phyloP scores from a whole-genome alignment of 2,888 invertebrate species.

The Syrista parreyssii region DNA sequence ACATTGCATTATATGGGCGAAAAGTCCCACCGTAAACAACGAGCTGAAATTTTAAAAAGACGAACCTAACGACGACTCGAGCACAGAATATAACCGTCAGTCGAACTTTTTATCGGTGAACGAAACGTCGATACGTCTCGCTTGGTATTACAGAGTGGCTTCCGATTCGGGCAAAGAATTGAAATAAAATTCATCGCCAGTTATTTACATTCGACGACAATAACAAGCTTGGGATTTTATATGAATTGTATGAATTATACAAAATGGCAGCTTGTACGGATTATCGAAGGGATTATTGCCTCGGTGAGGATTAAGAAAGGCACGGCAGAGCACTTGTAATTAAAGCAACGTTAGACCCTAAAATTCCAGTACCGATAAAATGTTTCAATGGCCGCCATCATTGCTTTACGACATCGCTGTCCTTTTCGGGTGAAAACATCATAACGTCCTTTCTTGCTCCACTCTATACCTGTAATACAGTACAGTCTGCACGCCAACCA shows the following conservation, averaged over 20 bases:
- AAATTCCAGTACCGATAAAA: conserved; percentile 19
- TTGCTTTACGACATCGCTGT: conserved; percentile 36
- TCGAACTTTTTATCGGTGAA: background rate
- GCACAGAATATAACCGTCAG: background rate
- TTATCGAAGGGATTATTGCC: background rate
- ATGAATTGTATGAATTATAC: background rate
- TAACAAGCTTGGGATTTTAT: background rate
- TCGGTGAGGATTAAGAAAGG: background rate
- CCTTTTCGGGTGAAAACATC: conserved; percentile 23
- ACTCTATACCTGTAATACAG: background rate
- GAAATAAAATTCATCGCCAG: background rate
- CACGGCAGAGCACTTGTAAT: background rate
- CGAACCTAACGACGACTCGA: background rate
- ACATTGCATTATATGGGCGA: background rate
- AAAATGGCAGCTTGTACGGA: background rate
- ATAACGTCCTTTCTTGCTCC: background rate
- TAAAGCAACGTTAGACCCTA: background rate
- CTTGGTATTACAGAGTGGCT: background rate
- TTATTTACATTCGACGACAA: background rate
- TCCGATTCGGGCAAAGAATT: background rate
- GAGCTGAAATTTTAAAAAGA: background rate
- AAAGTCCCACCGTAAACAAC: too few relatives aligned
- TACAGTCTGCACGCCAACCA: background rate
- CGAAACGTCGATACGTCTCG: too few relatives aligned
- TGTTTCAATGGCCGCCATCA: conserved; percentile 32